phyloP scores from a whole-genome alignment of 2,113 vertebrate genomes.

The Craseonycteris thonglongyai region DNA sequence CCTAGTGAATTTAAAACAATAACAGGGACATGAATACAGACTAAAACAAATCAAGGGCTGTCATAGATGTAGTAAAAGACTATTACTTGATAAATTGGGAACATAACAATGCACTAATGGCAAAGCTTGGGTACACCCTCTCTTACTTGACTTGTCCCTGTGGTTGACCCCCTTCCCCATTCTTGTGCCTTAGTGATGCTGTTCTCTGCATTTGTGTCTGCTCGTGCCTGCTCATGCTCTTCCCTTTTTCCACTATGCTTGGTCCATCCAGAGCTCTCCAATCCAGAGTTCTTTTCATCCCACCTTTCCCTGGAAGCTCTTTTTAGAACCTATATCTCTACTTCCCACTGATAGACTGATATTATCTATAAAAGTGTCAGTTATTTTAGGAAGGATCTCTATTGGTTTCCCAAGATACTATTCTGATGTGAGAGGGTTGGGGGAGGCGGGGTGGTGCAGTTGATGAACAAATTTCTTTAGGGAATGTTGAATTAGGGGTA shows the following conservation, averaged over 20 bases:
- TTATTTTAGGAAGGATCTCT: not conserved
- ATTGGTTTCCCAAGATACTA: not conserved
- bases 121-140: not conserved
- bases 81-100: constrained; percentile 33
- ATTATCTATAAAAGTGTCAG: not conserved
- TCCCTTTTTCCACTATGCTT: not conserved
- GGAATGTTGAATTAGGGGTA: not conserved
- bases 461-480: not conserved
- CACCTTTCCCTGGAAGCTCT: not conserved
- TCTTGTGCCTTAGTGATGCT: not conserved
- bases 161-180: not conserved
- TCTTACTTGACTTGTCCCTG: not conserved
- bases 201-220: not conserved
- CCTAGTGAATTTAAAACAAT: constrained; percentile 80
- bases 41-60: constrained; percentile 76
- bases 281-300: not conserved
- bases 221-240: not conserved
- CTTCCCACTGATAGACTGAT: not conserved
- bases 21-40: constrained; percentile 70
- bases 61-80: constrained; percentile 72
- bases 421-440: not conserved
- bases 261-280: not conserved
- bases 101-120: not conserved
- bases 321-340: not conserved
- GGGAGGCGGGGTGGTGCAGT: too few species aligned